These are phyloP conservation scores for Rhabdornis inornatus DNA, from an alignment of 2,113 vertebrate genomes.

Conservation along the genomic window DNA sequence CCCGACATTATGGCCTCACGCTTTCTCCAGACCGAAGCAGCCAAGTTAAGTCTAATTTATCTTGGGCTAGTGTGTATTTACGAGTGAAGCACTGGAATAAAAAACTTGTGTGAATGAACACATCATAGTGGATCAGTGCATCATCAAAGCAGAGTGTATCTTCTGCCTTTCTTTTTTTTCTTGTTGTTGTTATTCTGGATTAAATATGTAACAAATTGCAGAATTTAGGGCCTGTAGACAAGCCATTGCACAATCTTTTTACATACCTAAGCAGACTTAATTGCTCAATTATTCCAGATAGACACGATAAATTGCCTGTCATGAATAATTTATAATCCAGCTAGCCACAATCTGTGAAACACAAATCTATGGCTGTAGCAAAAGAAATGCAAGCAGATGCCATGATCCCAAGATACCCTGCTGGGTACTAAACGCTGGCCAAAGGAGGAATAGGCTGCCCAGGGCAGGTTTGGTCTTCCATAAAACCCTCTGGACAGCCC, in stretches of 20 bases:
- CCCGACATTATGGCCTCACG: neutral
- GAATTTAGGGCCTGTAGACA: slow-evolving; percentile 27
- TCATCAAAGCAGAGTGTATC: neutral
- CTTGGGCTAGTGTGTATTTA: neutral
- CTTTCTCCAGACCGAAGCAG: neutral
- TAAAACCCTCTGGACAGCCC: neutral
- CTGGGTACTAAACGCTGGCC: accelerated
- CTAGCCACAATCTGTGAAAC: slow-evolving; percentile 2
- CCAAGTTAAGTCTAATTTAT: neutral
- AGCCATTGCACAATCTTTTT: slow-evolving; percentile 34
- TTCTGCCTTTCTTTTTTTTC: neutral
- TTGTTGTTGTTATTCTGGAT: neutral
- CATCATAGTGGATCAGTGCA: neutral
- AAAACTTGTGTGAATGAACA: neutral
- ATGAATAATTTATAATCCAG: slow-evolving; percentile 51
- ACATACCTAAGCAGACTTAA: slow-evolving; percentile 59
- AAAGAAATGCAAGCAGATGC: neutral
- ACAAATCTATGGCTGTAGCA: neutral
- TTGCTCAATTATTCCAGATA: slow-evolving; percentile 61
- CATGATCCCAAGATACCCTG: neutral
- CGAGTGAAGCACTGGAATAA: neutral
- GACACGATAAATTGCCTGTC: slow-evolving; percentile 28
- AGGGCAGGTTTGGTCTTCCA: neutral
- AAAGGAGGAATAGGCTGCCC: neutral
- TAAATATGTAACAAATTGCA: slow-evolving; percentile 25